A percentile compares a stretch with the other conserved stretches of the same genome.
Evolutionary conservation across 2,888 invertebrate species (phyloP).

Genomic region (Drosophila stalkeri): DNA sequence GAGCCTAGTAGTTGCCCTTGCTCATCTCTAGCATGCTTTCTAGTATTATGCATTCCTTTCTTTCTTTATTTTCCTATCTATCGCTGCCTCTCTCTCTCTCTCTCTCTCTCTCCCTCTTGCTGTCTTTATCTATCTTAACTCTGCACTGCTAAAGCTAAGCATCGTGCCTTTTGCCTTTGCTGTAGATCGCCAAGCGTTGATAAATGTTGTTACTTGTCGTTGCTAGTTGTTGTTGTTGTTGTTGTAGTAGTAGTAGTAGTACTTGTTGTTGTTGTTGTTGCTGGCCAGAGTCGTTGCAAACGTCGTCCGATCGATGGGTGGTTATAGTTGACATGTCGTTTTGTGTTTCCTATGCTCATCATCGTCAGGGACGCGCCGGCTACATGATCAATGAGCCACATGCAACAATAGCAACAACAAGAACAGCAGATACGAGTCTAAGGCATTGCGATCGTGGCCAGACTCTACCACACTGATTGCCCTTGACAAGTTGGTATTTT

Average conservation of each 20-base stretch:
- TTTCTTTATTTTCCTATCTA: slow-evolving; percentile 10
- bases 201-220: slow-evolving; percentile 81
- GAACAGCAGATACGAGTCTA: not conserved
- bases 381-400: slow-evolving; percentile 57
- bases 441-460: slow-evolving; percentile 41
- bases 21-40: slow-evolving; percentile 26
- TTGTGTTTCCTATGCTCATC: slow-evolving; percentile 68
- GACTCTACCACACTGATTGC: slow-evolving; percentile 60
- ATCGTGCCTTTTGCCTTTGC: slow-evolving; percentile 70
- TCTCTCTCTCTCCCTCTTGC: not conserved
- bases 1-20: not conserved
- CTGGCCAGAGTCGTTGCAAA: slow-evolving; percentile 38
- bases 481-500: slow-evolving; percentile 74
- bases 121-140: slow-evolving; percentile 2
- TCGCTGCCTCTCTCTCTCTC: slow-evolving; percentile 9
- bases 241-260: no score
- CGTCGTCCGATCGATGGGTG: slow-evolving; percentile 81
- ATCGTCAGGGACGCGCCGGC: slow-evolving; percentile 55
- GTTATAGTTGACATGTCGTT: slow-evolving; percentile 81
- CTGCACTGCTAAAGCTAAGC: slow-evolving; percentile 28
- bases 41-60: slow-evolving; percentile 8
- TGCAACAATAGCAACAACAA: slow-evolving; percentile 25
- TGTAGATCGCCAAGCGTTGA: slow-evolving; percentile 79
- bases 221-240: slow-evolving; percentile 53
- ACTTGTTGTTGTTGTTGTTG: slow-evolving; percentile 44